Evolutionary conservation across 2,113 vertebrate species (phyloP), one percentile per base, ranked within the genome.

Genomic region (Eretmochelys imbricata): DNA sequence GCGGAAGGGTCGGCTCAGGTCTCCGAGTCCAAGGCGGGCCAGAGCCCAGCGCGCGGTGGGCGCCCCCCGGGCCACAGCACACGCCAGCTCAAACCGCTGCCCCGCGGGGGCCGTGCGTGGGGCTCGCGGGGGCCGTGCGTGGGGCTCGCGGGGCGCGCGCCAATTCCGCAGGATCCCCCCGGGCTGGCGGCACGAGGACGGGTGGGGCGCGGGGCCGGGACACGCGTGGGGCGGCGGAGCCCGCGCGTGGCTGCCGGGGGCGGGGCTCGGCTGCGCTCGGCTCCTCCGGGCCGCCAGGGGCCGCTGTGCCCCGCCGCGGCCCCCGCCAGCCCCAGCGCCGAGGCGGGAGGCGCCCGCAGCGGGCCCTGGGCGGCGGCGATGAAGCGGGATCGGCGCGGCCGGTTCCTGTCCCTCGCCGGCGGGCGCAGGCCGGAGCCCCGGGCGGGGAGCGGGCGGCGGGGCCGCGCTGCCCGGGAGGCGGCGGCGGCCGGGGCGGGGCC

Each of bases 331-430:
- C 46, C 46, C 42, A 16, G 83, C 29, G 69, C 29, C 31, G 50
- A 13, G 75, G 10, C 59, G 76, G n/a, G 75, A 53, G 62, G 51
- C 25, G 17, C 55, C 76, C 49, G 54, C 27, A 2, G 49, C 24
- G 53, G 57, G 54, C 72, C 27, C 51, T 35, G 57, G 81, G 93
- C 83, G 7, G 87, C 82, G 84, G 97, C 88, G 97, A 98, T 99
- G 98, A 99, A 98, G 96, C 98, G 98, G 91, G 98, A 97, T 94
- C 98, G 98, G 59, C 97, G 98, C 29, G 97, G 96, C 1, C 98
- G 97, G 89, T 97, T 98, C 54, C 86, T 97, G 42, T 98, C 97
- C 17, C 79, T 69, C 27, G n/a, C 69, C 48, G 20, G 85, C 94
- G 0, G 92, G 89, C 5, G 72, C 76, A 49, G 93, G 94, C 91